A percentile compares a stretch with the other conserved stretches of the same genome.
These are phyloP conservation scores for Chaetodon trifascialis DNA, from an alignment of 2,113 vertebrate species.

Conservation along the genomic window DNA sequence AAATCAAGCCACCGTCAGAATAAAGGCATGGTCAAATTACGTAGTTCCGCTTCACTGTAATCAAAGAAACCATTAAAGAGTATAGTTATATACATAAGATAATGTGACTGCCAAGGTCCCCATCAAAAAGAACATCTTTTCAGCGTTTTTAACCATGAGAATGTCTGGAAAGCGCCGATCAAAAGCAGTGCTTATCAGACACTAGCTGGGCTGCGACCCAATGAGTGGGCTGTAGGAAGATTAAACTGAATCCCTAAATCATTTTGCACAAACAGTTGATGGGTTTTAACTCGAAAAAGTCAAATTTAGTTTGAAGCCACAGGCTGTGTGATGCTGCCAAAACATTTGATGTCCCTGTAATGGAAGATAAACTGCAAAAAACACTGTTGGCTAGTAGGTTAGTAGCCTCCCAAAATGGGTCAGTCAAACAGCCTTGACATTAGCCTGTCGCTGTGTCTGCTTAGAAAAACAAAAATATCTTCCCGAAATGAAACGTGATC, in stretches of 20 bases:
- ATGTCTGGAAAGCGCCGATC: constrained; percentile 28
- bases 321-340: constrained; percentile 36
- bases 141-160: constrained; percentile 27
- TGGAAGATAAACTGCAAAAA: constrained; percentile 34
- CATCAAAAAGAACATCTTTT: constrained; percentile 25
- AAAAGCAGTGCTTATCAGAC: constrained; percentile 34
- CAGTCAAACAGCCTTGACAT: constrained; percentile 24
- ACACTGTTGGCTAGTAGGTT: constrained; percentile 36
- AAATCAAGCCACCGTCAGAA: not conserved
- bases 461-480: not conserved
- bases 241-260: constrained; percentile 56
- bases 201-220: constrained; percentile 49
- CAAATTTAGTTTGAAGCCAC: constrained; percentile 48
- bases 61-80: not conserved
- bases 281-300: constrained; percentile 58
- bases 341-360: constrained; percentile 35
- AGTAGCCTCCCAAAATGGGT: constrained; percentile 22
- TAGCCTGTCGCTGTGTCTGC: not conserved
- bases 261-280: constrained; percentile 41
- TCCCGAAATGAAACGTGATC: not conserved
- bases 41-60: not conserved
- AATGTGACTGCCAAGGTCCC: not conserved
- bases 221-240: constrained; percentile 52
- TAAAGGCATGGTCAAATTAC: not conserved
- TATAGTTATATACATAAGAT: not conserved